Evolutionary conservation across 2,113 vertebrate species (phyloP), one percentile per base, ranked within the genome.

Genomic region (Ardeotis arabs): DNA sequence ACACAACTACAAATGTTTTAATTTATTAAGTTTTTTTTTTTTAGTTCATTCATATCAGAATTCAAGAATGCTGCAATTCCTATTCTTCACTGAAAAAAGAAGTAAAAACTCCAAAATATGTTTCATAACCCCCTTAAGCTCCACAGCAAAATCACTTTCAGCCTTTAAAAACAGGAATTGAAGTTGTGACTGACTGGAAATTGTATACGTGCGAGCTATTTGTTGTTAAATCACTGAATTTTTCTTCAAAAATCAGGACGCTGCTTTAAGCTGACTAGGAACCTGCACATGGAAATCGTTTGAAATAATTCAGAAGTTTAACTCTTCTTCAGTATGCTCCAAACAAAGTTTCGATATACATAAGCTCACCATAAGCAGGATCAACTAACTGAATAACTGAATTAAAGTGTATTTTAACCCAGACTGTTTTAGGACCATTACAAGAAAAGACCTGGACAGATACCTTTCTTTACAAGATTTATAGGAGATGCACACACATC

Each of bases 191-290:
- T 17, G 14, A 64, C 33, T 31, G 10, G 29, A 74, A 86, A 74
- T 4, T 7, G 8, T 27, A 50, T 8, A 20, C 0, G 0, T 5
- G 58, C 14, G 41, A 67, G 12, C 7, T 21, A 68, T 25, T 85
- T 78, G 16, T 6, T 12, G 11, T 31, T 85, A 59, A 59, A 74
- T 39, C 22, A 75, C 9, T 31, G 4, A 68, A 4, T 23, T 81
- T 80, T 76, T 66, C 45, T 47, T 89, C 68, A 35, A 78, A 70
- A 90, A 64, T 56, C 15, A 72, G 37, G 29, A 62, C 39, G 23
- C 11, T 50, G 10, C 33, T 90, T 84, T 84, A 94, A 84, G 25
- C 29, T 80, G 72, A 58, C 8, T 31, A 63, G 22, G 6, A 85
- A 19, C 7, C 9, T 69, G n/a, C 6, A 27, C 1, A 18, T 3